phyloP scores from a whole-genome alignment of 2,888 invertebrate genomes.

The Apantesis nais region DNA sequence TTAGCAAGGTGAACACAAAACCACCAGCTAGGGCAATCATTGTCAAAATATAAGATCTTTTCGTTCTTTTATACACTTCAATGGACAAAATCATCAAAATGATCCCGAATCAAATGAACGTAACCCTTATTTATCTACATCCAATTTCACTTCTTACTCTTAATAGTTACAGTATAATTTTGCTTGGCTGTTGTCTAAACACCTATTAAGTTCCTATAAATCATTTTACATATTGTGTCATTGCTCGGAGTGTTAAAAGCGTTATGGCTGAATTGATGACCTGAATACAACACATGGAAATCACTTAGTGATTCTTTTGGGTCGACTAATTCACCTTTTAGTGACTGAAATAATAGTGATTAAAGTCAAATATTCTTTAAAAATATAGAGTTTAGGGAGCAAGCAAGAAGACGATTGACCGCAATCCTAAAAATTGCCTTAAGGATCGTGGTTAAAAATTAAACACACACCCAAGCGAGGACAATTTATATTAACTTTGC shows the following conservation, averaged over 20 bases:
- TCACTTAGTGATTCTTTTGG: neutral
- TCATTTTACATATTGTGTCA: constrained; percentile 22
- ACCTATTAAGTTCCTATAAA: constrained; percentile 18
- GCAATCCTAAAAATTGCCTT: too few species aligned
- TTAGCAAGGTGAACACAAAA: too few species aligned
- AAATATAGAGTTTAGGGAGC: too few species aligned
- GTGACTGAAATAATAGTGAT: neutral
- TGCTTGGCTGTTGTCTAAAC: neutral
- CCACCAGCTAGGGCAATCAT: too few species aligned
- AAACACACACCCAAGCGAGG: too few species aligned
- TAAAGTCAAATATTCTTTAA: neutral
- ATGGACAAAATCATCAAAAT: neutral
- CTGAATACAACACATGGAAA: constrained; percentile 13
- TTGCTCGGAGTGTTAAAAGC: constrained; percentile 21
- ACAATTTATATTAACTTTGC: too few species aligned
- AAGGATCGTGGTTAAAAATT: too few species aligned
- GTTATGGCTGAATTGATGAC: constrained; percentile 28
- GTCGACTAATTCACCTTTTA: neutral
- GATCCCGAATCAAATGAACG: neutral
- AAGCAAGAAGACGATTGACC: too few species aligned
- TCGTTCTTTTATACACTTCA: too few species aligned
- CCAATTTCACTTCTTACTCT: neutral
- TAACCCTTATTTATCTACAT: neutral
- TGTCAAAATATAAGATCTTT: too few species aligned
- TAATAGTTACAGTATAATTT: neutral